Evolutionary conservation across 1,140 invertebrate species (phyloP).

Genomic region (Lethocerus indicus): DNA sequence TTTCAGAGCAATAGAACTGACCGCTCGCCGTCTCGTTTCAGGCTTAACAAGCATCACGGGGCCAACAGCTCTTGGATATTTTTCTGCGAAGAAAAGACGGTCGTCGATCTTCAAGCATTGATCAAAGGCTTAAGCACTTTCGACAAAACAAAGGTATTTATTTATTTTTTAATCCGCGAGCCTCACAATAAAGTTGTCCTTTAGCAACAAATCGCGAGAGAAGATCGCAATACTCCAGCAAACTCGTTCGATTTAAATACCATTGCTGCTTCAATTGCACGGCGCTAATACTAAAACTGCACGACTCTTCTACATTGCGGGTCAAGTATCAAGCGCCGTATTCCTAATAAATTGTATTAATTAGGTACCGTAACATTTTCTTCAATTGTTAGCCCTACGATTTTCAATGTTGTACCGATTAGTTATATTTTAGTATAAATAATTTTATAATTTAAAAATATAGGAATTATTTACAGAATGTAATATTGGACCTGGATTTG

Average conservation of each 20-base stretch:
- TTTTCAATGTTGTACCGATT: no score
- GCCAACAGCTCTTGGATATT: slow-evolving; percentile 37
- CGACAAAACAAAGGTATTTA: slow-evolving; percentile 30
- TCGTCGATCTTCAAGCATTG: slow-evolving; percentile 33
- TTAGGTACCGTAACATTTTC: no score
- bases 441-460: no score
- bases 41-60: slow-evolving; percentile 22
- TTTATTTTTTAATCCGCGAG: background rate
- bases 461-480: no score
- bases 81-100: slow-evolving; percentile 45
- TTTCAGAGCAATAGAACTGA: no score
- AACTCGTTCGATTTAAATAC: background rate
- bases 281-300: background rate
- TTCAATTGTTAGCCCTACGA: no score
- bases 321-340: no score
- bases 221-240: background rate
- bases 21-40: slow-evolving; percentile 18
- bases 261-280: background rate
- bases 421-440: no score
- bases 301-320: no score
- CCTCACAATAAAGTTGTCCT: background rate
- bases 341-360: no score
- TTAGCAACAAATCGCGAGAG: background rate
- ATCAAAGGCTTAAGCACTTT: slow-evolving; percentile 31
- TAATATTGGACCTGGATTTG: no score